phyloP scores from a whole-genome alignment of 2,797 vertebrate genomes.

The Oceanodroma leucorhoa region DNA sequence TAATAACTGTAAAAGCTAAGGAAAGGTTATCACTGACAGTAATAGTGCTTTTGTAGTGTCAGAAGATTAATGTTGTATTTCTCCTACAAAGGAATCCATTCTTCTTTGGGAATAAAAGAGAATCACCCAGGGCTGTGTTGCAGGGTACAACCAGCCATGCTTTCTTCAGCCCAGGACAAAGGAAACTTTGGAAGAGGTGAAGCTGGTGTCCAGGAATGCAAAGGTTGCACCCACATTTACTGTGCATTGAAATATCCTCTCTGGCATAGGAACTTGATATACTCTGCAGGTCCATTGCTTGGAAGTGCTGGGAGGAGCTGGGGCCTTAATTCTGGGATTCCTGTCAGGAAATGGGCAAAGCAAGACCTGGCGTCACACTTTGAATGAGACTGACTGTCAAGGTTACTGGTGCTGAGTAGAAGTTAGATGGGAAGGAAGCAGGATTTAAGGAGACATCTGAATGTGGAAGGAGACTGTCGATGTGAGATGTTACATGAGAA shows the following conservation, averaged over 20 bases:
- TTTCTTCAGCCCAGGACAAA: neutral
- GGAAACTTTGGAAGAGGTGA: neutral
- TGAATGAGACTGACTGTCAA: neutral
- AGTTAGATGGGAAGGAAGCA: neutral
- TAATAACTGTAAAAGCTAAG: neutral
- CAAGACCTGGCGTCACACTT: neutral
- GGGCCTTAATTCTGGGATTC: neutral
- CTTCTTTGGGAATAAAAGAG: neutral
- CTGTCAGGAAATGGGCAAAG: neutral
- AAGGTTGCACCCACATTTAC: neutral
- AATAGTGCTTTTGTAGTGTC: neutral
- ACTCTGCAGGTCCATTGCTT: neutral
- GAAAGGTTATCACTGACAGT: conserved; percentile 16
- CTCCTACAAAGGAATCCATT: neutral
- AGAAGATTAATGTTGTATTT: neutral
- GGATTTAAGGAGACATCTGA: neutral
- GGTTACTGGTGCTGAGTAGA: neutral
- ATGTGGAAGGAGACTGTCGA: fast-evolving
- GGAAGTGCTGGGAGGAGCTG: neutral
- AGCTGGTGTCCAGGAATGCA: neutral
- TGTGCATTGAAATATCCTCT: neutral
- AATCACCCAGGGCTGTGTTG: neutral
- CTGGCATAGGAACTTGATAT: neutral
- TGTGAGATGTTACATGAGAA: neutral
- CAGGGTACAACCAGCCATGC: neutral